Percentiles rank a stretch among this genome's conserved stretches.
Evolutionary conservation across 2,113 vertebrate genomes (phyloP).

Genomic region (Megaceryle torquata): DNA sequence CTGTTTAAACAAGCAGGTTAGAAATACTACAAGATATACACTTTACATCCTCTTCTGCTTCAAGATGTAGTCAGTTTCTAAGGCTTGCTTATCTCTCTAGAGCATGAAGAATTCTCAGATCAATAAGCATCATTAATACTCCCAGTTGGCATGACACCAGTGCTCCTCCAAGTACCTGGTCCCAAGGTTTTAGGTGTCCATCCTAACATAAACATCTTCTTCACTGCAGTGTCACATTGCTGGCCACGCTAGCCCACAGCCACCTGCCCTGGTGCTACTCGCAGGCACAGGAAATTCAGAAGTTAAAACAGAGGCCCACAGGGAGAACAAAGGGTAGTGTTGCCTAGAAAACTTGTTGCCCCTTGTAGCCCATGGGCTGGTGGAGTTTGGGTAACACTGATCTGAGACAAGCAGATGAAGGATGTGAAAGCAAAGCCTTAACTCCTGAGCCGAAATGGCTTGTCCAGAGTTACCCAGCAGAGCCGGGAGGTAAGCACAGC

Average conservation of each 20-base stretch:
- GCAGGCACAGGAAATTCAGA: background rate
- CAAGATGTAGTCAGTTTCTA: background rate
- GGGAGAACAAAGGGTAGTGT: background rate
- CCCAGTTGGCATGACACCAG: rapidly evolving
- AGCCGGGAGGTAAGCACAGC: background rate
- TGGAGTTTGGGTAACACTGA: background rate
- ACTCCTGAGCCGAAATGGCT: background rate
- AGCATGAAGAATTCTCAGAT: background rate
- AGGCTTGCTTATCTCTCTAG: background rate
- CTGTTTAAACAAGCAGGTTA: background rate
- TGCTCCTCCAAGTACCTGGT: background rate
- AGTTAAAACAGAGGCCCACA: background rate
- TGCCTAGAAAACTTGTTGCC: background rate
- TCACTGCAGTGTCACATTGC: rapidly evolving
- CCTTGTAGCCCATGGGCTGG: background rate
- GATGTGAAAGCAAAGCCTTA: background rate
- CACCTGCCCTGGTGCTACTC: background rate
- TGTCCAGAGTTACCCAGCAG: background rate
- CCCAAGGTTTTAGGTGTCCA: background rate
- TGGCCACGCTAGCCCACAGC: background rate
- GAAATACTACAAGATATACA: background rate
- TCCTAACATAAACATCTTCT: background rate
- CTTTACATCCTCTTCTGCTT: background rate
- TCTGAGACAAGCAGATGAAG: background rate
- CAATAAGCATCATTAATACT: background rate